phyloP scores from a whole-genome alignment of 2,888 invertebrate genomes.

The Troglohyphantes excavatus region DNA sequence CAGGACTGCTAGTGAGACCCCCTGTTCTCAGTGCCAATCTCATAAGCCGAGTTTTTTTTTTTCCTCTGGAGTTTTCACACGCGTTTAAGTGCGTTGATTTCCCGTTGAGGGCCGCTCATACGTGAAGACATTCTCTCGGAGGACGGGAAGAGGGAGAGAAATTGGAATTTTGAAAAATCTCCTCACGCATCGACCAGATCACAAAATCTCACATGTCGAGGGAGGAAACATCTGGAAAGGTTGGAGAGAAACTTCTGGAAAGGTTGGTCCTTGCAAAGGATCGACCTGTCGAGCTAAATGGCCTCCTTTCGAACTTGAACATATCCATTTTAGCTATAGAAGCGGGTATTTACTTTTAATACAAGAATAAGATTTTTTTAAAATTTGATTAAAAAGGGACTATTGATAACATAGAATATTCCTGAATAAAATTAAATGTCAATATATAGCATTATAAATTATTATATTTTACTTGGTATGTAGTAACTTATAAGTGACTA shows the following conservation, averaged over 20 bases:
- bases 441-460: too few species aligned
- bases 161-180: conserved; percentile 21
- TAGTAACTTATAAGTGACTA: too few species aligned
- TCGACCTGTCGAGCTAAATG: too few species aligned
- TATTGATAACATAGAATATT: too few species aligned
- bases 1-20: conserved; percentile 6
- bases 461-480: too few species aligned
- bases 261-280: too few species aligned
- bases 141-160: conserved; percentile 23
- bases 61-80: conserved; percentile 40
- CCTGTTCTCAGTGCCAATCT: conserved; percentile 6
- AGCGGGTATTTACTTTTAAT: too few species aligned
- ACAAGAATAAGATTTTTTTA: too few species aligned
- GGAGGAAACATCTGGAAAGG: neutral
- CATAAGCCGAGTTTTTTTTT: neutral
- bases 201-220: neutral
- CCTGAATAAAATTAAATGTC: too few species aligned
- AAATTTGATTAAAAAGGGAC: too few species aligned
- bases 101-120: conserved; percentile 68
- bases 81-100: conserved; percentile 46
- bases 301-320: too few species aligned
- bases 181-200: conserved; percentile 21
- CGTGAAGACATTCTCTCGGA: conserved; percentile 49
- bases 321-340: too few species aligned
- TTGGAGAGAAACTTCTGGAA: neutral